Evolutionary conservation across 2,888 invertebrate species (phyloP), one percentile per base, ranked within the genome.

Genomic region (Apoda limacodes): DNA sequence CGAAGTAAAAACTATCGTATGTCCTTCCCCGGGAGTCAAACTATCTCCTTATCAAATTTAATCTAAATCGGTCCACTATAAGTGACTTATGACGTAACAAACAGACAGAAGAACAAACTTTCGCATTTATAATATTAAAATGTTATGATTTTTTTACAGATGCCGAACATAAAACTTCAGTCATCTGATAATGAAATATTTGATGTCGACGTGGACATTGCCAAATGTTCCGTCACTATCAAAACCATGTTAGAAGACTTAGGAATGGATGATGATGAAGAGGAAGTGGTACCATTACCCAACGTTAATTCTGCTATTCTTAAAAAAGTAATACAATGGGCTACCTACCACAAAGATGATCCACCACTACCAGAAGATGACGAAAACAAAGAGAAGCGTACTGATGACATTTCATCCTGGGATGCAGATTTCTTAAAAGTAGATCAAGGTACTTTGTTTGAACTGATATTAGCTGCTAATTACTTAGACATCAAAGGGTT

Each of bases 391-490:
- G 96, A 97, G 60, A 98, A 98, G 58, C 83, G 98, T n/a, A 98
- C 98, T 1, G 98, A 99, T 63, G 98, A 99, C 60, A 99, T 99
- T 46, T 94, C 94, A 13, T 95, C 95, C 0, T 99, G 99, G 99
- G 99, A 99, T 82, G 95, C 96, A 0, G 98, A 99, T 66, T 99
- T 99, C 59, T 80, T 99, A 5, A 99, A 99, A 84, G 98, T 98
- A 17, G 97, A 98, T 65, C 97, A 98, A 66, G 96, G 95, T 36
- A 98, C 97, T 1, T 78, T 98, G 9, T 98, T 97, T 64, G 98
- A 98, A 76, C 80, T 98, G 22, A 98, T 98, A 53, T 76, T 98
- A 82, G 97, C 98, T 27, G 97, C 98, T 5, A 98, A 98, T 71
- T 98, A 98, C 64, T 82, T 98, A 54, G 97, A 98, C 57, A 98